phyloP scores from a whole-genome alignment of 1,140 invertebrate genomes.

The Neuroterus valhalla region DNA sequence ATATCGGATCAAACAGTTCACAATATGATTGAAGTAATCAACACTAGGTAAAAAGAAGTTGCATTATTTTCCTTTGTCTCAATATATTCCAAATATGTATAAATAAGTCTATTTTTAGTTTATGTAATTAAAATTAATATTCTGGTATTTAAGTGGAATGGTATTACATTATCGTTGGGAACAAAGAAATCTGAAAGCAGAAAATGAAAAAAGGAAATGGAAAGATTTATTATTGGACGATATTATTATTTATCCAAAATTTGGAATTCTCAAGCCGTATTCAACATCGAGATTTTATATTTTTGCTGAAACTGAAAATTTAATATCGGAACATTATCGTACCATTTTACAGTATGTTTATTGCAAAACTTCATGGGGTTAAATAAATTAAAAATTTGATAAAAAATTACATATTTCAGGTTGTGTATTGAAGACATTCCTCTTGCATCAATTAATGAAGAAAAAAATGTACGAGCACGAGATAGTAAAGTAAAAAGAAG shows the following conservation, averaged over 20 bases:
- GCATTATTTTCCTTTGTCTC: slow-evolving; percentile 1
- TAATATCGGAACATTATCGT: slow-evolving; percentile 40
- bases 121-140: background rate
- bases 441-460: background rate
- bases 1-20: background rate
- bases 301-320: slow-evolving; percentile 31
- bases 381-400: no score
- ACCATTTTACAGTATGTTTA: slow-evolving; percentile 45
- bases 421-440: slow-evolving; percentile 14
- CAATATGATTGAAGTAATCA: background rate
- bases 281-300: slow-evolving; percentile 44
- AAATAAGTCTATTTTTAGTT: background rate
- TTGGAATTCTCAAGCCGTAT: slow-evolving; percentile 44
- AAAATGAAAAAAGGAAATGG: background rate
- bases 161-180: slow-evolving; percentile 53
- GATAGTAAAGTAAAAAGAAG: slow-evolving; percentile 3
- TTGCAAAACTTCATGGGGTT: no score
- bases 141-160: slow-evolving; percentile 43
- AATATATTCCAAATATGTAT: background rate
- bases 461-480: background rate
- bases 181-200: slow-evolving; percentile 29
- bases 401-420: background rate
- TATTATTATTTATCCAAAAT: slow-evolving; percentile 45
- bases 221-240: slow-evolving; percentile 37
- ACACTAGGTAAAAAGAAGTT: background rate